A percentile compares a stretch with the other conserved stretches of the same genome.
These are phyloP conservation scores for Diceros bicornis DNA, from an alignment of 2,797 vertebrate genomes.

Conservation along the genomic window DNA sequence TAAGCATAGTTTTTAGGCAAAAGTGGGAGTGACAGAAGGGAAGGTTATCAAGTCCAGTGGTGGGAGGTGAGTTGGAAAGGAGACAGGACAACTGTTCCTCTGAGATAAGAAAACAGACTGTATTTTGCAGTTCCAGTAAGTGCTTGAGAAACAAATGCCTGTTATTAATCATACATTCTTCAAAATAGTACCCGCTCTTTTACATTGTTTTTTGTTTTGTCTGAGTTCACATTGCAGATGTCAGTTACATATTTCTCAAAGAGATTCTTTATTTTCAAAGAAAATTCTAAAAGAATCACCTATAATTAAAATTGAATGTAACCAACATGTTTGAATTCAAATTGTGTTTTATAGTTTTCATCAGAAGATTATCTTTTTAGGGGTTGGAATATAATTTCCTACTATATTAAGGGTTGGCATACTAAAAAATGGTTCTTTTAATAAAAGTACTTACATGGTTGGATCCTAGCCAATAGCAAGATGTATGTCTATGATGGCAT, in stretches of 20 bases:
- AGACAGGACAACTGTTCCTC: not conserved
- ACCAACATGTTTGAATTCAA: not conserved
- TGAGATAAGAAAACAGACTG: not conserved
- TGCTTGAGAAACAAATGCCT: slow-evolving; percentile 30
- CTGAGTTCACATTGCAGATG: slow-evolving; percentile 24
- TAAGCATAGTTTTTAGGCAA: not conserved
- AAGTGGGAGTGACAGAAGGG: not conserved
- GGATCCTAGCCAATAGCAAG: slow-evolving; percentile 39
- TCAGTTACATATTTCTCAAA: not conserved
- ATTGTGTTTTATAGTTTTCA: slow-evolving; percentile 31
- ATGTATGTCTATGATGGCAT: not conserved
- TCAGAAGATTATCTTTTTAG: slow-evolving; percentile 42
- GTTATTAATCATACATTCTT: slow-evolving; percentile 23
- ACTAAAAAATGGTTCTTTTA: slow-evolving; percentile 47
- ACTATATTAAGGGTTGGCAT: slow-evolving; percentile 14
- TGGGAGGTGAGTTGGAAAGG: not conserved
- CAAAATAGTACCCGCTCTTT: not conserved
- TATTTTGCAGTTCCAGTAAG: slow-evolving; percentile 41
- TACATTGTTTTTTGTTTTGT: not conserved
- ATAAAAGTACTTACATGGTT: slow-evolving; percentile 58
- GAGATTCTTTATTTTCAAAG: not conserved
- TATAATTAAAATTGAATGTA: slow-evolving; percentile 17
- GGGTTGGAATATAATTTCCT: slow-evolving; percentile 53
- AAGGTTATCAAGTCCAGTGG: not conserved
- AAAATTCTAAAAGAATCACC: not conserved